A percentile compares a stretch with the other conserved stretches of the same genome.
These are phyloP conservation scores for Coreoperca whiteheadi DNA, from an alignment of 2,113 vertebrate genomes.

Conservation along the genomic window DNA sequence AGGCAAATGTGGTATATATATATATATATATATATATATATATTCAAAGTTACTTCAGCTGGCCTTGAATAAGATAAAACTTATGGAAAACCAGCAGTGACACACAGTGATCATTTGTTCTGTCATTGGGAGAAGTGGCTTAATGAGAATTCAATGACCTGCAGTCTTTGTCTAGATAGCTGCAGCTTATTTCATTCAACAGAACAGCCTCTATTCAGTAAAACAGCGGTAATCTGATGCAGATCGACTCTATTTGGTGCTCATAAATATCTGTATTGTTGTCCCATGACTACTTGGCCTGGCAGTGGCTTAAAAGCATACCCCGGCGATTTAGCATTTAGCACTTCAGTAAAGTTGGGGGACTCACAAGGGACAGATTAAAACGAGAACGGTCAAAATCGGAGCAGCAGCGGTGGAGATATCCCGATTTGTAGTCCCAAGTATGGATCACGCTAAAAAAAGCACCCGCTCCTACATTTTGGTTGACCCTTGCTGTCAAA, in stretches of 20 bases:
- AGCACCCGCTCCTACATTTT: background rate
- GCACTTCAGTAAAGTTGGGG: background rate
- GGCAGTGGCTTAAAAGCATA: background rate
- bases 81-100: constrained; percentile 22
- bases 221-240: background rate
- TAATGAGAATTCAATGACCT: constrained; percentile 15
- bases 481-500: background rate
- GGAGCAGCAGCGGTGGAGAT: background rate
- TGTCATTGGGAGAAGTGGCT: constrained; percentile 10
- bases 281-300: background rate
- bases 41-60: constrained; percentile 54
- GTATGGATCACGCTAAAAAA: background rate
- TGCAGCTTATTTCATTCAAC: background rate
- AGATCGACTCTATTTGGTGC: background rate
- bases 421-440: background rate
- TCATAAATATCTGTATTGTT: background rate
- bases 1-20: no score
- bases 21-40: no score
- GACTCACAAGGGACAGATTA: background rate
- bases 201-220: background rate
- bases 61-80: constrained; percentile 42
- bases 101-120: constrained; percentile 22
- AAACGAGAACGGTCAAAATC: background rate
- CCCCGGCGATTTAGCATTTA: background rate
- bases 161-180: background rate